phyloP scores from a whole-genome alignment of 2,113 vertebrate species.

The Anoplopoma fimbria region DNA sequence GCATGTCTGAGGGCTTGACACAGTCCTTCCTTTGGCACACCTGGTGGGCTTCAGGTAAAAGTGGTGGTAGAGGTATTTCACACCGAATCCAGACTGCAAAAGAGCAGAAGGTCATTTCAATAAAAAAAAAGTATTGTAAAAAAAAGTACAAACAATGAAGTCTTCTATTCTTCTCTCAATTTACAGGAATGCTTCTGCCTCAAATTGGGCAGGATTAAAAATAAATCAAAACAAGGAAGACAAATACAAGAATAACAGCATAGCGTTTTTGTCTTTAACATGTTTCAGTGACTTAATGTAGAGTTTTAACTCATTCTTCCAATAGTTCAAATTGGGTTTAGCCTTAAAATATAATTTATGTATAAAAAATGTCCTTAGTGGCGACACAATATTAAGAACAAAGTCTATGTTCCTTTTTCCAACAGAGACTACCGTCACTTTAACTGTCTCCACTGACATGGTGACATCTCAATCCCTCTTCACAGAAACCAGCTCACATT shows the following conservation, averaged over 20 bases:
- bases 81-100: slow-evolving; percentile 72
- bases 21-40: slow-evolving; percentile 69
- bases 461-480: too few relatives aligned
- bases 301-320: too few relatives aligned
- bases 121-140: too few relatives aligned
- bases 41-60: slow-evolving; percentile 80
- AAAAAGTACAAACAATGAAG: background rate
- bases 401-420: background rate
- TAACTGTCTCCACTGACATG: too few relatives aligned
- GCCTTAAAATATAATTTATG: background rate
- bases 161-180: background rate
- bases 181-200: background rate
- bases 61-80: slow-evolving; percentile 74
- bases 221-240: background rate
- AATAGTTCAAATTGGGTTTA: background rate
- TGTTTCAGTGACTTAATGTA: too few relatives aligned
- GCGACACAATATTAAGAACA: background rate
- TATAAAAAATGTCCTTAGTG: background rate
- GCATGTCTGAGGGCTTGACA: slow-evolving; percentile 48
- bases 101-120: background rate
- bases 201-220: background rate
- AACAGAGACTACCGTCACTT: background rate
- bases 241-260: too few relatives aligned
- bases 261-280: too few relatives aligned
- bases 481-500: too few relatives aligned